These are phyloP conservation scores for Phoxinus phoxinus DNA, from an alignment of 2,113 vertebrate genomes.

Conservation along the genomic window DNA sequence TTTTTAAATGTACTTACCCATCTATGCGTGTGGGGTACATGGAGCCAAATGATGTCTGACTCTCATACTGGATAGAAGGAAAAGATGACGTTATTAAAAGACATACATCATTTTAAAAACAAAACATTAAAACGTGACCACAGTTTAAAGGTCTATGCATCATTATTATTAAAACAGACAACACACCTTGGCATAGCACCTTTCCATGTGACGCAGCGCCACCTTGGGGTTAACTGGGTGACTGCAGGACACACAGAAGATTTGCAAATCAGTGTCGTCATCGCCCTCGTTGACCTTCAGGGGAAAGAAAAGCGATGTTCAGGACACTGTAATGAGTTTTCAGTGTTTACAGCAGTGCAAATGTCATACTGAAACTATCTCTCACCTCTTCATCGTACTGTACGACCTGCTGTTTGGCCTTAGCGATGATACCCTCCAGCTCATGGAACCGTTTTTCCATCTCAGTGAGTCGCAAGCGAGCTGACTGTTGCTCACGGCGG, in stretches of 20 bases:
- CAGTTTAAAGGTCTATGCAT: not conserved
- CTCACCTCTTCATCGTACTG: conserved; percentile 91
- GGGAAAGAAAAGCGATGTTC: not conserved
- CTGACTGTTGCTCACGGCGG: conserved; percentile 89
- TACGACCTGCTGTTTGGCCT: conserved; percentile 93
- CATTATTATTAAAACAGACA: not conserved
- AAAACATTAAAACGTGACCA: not conserved
- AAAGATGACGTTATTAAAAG: conserved; percentile 15
- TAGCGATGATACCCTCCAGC: conserved; percentile 89
- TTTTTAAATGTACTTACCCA: conserved; percentile 78
- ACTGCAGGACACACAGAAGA: conserved; percentile 93
- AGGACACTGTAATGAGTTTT: not conserved
- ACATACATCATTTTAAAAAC: not conserved
- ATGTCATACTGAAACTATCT: not conserved
- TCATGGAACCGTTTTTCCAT: conserved; percentile 96
- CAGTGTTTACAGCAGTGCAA: not conserved
- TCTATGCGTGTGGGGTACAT: conserved; percentile 95
- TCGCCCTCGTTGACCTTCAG: conserved; percentile 87
- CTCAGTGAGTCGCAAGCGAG: conserved; percentile 88
- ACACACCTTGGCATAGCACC: conserved; percentile 90
- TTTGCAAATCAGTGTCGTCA: conserved; percentile 91
- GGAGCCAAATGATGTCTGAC: conserved; percentile 93
- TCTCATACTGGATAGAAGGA: conserved; percentile 83
- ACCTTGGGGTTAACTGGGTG: conserved; percentile 93
- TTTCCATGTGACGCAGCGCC: conserved; percentile 91